Conservation (phyloP, 1,140 invertebrate species). For the Phocides pigmalion region DNA sequence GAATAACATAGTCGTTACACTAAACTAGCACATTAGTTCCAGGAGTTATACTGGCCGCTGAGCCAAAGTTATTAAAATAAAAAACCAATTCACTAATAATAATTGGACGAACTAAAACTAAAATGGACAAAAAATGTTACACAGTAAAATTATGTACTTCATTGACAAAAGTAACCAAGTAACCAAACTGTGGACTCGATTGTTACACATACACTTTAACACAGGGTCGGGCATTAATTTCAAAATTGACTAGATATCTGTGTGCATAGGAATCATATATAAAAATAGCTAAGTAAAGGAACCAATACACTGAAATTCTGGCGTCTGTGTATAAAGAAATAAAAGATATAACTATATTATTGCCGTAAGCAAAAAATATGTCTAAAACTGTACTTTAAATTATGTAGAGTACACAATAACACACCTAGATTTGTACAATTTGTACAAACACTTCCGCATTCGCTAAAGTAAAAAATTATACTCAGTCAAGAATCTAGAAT, state of each 20-base stretch:
- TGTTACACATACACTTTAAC: slow-evolving; percentile 59
- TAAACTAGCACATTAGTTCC: slow-evolving; percentile 62
- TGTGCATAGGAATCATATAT: slow-evolving; percentile 82
- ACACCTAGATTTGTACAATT: slow-evolving; percentile 77
- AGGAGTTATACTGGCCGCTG: slow-evolving; percentile 66
- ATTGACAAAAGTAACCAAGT: slow-evolving; percentile 59
- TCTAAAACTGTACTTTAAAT: slow-evolving; percentile 78
- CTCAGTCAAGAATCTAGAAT: slow-evolving; percentile 64
- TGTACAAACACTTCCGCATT: slow-evolving; percentile 72
- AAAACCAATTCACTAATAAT: slow-evolving; percentile 73
- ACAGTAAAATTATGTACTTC: slow-evolving; percentile 72
- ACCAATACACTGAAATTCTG: slow-evolving; percentile 80
- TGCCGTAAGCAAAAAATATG: slow-evolving; percentile 74
- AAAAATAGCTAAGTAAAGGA: slow-evolving; percentile 82
- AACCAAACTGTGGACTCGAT: slow-evolving; percentile 65
- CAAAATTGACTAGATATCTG: slow-evolving; percentile 83
- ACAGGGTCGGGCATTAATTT: slow-evolving; percentile 76
- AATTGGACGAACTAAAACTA: slow-evolving; percentile 61
- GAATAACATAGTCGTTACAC: slow-evolving; percentile 57
- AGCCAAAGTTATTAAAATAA: slow-evolving; percentile 70
- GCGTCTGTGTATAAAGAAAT: slow-evolving; percentile 71
- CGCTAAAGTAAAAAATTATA: slow-evolving; percentile 60
- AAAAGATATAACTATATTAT: slow-evolving; percentile 72
- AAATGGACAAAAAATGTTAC: slow-evolving; percentile 72
- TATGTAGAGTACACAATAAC: slow-evolving; percentile 75